Evolutionary conservation across 2,113 vertebrate species (phyloP).

Genomic region (Hemiprocne comata): DNA sequence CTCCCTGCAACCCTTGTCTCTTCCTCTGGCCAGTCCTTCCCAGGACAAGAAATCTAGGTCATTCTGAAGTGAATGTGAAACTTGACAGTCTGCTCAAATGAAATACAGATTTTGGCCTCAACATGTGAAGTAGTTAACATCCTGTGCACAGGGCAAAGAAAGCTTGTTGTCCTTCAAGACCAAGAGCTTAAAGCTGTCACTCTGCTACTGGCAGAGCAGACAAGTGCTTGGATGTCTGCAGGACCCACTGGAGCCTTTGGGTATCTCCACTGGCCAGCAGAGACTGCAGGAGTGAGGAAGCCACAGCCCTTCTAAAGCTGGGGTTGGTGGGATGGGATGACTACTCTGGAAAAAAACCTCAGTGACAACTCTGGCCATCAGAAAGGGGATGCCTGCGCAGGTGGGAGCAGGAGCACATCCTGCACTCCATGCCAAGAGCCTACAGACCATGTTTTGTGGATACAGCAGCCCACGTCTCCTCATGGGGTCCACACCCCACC

Average conservation of each 20-base stretch:
- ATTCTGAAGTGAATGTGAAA: not conserved
- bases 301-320: not conserved
- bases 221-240: not conserved
- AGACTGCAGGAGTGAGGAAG: not conserved
- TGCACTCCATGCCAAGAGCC: not conserved
- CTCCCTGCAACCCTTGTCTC: slow-evolving; percentile 4
- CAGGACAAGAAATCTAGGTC: not conserved
- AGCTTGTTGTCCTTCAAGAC: not conserved
- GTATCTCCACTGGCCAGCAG: not conserved
- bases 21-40: not conserved
- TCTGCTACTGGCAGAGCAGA: not conserved
- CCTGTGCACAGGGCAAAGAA: not conserved
- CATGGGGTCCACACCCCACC: fast-evolving
- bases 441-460: fast-evolving
- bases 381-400: not conserved
- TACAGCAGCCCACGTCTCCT: not conserved
- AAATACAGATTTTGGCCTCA: slow-evolving; percentile 3
- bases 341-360: not conserved
- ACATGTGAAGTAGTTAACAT: not conserved
- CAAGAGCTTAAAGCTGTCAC: not conserved
- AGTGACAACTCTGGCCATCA: not conserved
- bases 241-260: not conserved
- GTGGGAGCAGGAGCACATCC: not conserved
- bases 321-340: not conserved
- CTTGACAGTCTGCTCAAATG: not conserved